Base-by-base conservation (phyloP, 2,113 vertebrate genomes). In the Macquaria australasica region DNA sequence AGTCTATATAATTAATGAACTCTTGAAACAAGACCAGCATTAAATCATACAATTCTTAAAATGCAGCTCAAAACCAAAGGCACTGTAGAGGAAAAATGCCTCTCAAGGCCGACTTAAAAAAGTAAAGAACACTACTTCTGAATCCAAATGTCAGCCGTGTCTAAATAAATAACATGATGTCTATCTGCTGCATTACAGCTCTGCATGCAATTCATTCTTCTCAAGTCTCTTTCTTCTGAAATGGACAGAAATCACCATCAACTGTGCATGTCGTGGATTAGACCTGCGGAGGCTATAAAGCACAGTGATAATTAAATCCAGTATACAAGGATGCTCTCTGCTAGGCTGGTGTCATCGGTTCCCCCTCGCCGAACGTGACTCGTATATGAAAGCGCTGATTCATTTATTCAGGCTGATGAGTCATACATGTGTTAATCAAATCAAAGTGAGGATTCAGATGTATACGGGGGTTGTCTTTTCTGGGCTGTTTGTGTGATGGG, bases 1-100 rank as follows among this genome's bases (percentile, higher is more conserved):
- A 62, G 75, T 81, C 70, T 92, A 58, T 85, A 90, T 90, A 94
- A 93, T 92, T 89, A 92, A 93, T 91, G 82, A 89, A 83, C 74
- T 88, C 82, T 79, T 83, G 78, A 87, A 91, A 89, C 62, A 85
- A 86, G 83, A 89, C 78, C 63, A 79, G 80, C 86, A 85, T 88
- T 90, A 84, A 91, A 93, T 89, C 84, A 83, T 84, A 67, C 77
- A 83, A 63, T 86, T 93, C 92, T 87, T 21, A 90, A 81, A 68
- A 79, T 53, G 43, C 20, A 71, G 45, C 84, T 88, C 31, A 81
- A 87, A 86, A 87, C 82, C 59, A 86, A 91, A 93, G 73, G 60
- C 67, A 41, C 55, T 1, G 41, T n/a, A 25, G 75, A 73, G 71
- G 28, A 77, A 73, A 86, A 75, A 81, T 4, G 60, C 43, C 76